phyloP scores from a whole-genome alignment of 2,888 invertebrate genomes.

The Eumacrocentrus americanus region DNA sequence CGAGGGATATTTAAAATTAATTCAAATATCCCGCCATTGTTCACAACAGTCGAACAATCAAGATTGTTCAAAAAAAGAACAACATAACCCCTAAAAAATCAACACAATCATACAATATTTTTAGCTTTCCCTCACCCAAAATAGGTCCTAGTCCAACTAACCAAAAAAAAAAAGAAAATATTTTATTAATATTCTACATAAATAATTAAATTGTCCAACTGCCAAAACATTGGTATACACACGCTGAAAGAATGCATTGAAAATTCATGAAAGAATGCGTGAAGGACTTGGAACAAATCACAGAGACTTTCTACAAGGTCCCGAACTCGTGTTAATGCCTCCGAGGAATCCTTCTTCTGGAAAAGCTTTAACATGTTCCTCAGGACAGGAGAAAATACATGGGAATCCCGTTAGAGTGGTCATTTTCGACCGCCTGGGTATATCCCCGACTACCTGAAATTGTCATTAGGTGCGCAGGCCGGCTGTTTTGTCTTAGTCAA shows the following conservation, averaged over 20 bases:
- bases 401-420: conserved; percentile 12
- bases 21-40: too few relatives aligned
- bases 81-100: not conserved
- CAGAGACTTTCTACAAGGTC: conserved; percentile 7
- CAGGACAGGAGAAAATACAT: conserved; percentile 10
- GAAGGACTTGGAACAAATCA: not conserved
- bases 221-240: not conserved
- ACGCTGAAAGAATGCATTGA: not conserved
- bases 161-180: not conserved
- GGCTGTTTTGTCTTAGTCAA: conserved; percentile 7
- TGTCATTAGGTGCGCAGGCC: conserved; percentile 24
- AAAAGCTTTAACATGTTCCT: conserved; percentile 25
- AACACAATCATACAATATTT: not conserved
- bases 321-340: conserved; percentile 9
- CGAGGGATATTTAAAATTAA: too few relatives aligned
- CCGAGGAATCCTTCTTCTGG: conserved; percentile 5
- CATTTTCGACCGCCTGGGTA: conserved; percentile 12
- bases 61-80: not conserved
- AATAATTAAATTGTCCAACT: not conserved
- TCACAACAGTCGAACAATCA: too few relatives aligned
- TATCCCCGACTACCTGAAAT: conserved; percentile 27
- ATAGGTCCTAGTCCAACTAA: not conserved
- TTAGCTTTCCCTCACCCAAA: not conserved
- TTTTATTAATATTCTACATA: not conserved
- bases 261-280: conserved; percentile 13